Evolutionary conservation across 2,797 vertebrate genomes (phyloP).

Genomic region (Mus spretus): DNA sequence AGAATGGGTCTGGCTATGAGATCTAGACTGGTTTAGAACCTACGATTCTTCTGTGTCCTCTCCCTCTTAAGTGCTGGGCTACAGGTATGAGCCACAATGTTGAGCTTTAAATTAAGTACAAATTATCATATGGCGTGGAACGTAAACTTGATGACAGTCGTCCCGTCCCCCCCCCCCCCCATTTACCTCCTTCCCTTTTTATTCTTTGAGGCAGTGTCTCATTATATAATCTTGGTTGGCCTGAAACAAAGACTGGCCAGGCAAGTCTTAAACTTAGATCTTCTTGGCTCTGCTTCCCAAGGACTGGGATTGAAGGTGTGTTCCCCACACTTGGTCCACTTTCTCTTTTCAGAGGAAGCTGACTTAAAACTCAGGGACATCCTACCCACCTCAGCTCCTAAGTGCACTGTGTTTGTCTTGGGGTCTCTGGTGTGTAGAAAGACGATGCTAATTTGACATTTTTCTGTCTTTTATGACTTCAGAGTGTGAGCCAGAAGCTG

Average conservation of each 20-base stretch:
- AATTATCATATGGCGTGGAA: slow-evolving; percentile 6
- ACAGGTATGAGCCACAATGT: background rate
- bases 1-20: background rate
- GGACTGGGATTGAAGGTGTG: background rate
- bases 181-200: background rate
- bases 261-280: background rate
- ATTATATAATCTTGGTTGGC: background rate
- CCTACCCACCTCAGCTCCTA: background rate
- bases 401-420: background rate
- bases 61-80: background rate
- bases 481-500: slow-evolving; percentile 96
- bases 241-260: background rate
- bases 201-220: background rate
- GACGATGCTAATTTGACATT: slow-evolving; percentile 23
- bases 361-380: background rate
- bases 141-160: background rate
- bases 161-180: no score
- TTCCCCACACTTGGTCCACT: background rate
- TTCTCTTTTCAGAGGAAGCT: background rate
- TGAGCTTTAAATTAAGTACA: background rate
- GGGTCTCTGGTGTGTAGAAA: slow-evolving; percentile 42
- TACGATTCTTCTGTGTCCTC: background rate
- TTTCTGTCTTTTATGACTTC: slow-evolving; percentile 62
- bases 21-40: background rate
- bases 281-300: background rate